A percentile compares a stretch with the other conserved stretches of the same genome.
Evolutionary conservation across 2,888 invertebrate species (phyloP).

Genomic region (Lepetodrilus schrolli): DNA sequence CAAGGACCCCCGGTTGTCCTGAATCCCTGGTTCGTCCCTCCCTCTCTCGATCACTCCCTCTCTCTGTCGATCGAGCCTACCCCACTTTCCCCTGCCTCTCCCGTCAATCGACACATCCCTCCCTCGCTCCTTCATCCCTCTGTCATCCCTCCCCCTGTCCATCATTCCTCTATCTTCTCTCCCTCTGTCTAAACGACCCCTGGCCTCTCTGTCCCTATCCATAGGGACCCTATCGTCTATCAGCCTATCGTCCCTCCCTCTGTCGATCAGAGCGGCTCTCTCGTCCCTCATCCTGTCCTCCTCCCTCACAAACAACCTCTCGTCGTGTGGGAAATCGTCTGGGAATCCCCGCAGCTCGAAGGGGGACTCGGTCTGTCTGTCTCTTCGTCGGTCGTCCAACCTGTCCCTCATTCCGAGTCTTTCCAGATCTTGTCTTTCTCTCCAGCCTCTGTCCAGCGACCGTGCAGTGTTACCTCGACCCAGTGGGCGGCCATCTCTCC

Average conservation of each 20-base stretch:
- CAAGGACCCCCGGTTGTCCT: background rate
- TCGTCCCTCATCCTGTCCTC: background rate
- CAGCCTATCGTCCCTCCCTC: background rate
- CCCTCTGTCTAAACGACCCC: background rate
- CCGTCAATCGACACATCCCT: slow-evolving; percentile 22
- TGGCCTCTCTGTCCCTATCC: slow-evolving; percentile 16
- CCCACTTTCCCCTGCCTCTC: slow-evolving; percentile 29
- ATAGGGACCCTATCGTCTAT: background rate
- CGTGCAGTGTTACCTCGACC: background rate
- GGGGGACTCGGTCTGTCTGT: background rate
- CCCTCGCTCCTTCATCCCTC: slow-evolving; percentile 12
- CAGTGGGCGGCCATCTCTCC: slow-evolving; percentile 4
- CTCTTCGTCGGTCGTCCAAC: background rate
- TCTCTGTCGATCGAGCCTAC: slow-evolving; percentile 16
- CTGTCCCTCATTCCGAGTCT: slow-evolving; percentile 9
- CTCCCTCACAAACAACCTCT: background rate
- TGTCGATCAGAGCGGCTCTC: background rate
- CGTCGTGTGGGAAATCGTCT: background rate
- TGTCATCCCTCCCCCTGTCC: slow-evolving; percentile 29
- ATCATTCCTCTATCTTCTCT: background rate
- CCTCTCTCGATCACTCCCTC: slow-evolving; percentile 29
- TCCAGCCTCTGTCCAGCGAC: background rate
- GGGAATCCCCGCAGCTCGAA: background rate
- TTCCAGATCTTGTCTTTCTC: background rate
- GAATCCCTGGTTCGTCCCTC: background rate